Base-by-base conservation (phyloP, 2,888 invertebrate genomes). In the Agrilus cyanescens region DNA sequence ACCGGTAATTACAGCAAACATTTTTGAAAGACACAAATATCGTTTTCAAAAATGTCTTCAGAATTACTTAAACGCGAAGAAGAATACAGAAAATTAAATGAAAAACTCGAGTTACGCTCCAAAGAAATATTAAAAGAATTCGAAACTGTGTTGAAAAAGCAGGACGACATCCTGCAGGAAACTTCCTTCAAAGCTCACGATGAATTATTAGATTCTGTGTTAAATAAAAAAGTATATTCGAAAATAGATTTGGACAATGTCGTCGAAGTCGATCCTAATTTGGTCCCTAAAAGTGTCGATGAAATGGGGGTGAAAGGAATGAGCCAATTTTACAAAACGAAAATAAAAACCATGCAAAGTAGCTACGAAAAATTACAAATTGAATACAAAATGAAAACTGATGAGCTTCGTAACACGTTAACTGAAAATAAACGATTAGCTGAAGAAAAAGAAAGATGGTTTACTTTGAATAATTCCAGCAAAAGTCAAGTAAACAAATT, bases 381-480 rank as follows among this genome's bases (percentile, higher is more conserved):
- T 7, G 63, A 66, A 42, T 50, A 57, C 18, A 60, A 56, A 46
- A 53, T 44, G 39, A 63, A 59, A 51, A 65, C 43, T 33, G 64
- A 63, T 32, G 66, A 66, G 50, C 29, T 59, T 6, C 60, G 57
- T 44, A 62, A 62, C 47, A 38, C 57, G 4, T 59, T 63, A 46
- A 60, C 55, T 35, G 63, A 63, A 43, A 57, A 58, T 37, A 50
- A 56, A 42, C 55, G 51, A 45, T 33, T 60, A 10, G 48, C 49
- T 20, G 65, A 66, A 39, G 65, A 66, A 42, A 66, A 59, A 52
- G 65, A 63, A 29, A 66, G 66, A 50, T 65, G 61, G 63, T 60
- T 64, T 49, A 54, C 57, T 25, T 55, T 58, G 13, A 55, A 57
- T 38, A 59, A 54, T 38, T 43, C 52, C 4, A 51, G 53, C 15